Evolutionary conservation across 2,797 vertebrate species (phyloP), one percentile per base, ranked within the genome.

Genomic region (Tangara arthus): DNA sequence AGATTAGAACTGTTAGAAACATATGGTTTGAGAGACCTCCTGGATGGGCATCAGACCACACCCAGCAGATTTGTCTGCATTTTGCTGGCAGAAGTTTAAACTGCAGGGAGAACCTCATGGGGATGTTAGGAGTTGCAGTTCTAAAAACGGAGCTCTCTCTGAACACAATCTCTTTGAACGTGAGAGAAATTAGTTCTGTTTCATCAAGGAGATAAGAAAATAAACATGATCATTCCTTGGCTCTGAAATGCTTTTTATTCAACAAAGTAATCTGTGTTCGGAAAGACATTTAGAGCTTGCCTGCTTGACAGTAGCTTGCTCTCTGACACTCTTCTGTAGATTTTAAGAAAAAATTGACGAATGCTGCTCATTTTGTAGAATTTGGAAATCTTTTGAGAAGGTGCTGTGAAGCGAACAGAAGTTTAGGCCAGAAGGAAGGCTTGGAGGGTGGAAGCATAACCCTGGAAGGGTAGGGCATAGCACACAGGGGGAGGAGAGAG

Each of bases 201-300:
- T 94, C 73, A 66, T 86, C 87, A 92, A 86, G 80, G 92, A 91
- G 87, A 88, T 91, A 94, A 95, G 89, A 94, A 95, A 94, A 94
- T 84, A 96, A 95, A 93, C 69, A 66, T 7, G 66, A 72, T 79
- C 37, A 23, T 96, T 94, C 82, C 84, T 96, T 93, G 94, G 87
- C 89, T 91, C 84, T 78, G 80, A 95, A 94, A 88, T 66, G 44
- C 68, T 86, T 92, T 94, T 92, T 86, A 83, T 94, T 83, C 60
- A 72, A 68, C 82, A 78, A 73, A 96, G 79, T 66, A 75, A 92
- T 88, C 63, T 88, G 39, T 96, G 12, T 68, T 85, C 81, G 76
- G 73, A 92, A 89, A 72, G 65, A 81, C 32, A 39, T 86, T 78
- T 86, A 76, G 82, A 83, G 34, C 37, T 91, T 0, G 3, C 46